Base-by-base conservation (phyloP, 2,888 invertebrate genomes). In the Siphonodentalium dalli region DNA sequence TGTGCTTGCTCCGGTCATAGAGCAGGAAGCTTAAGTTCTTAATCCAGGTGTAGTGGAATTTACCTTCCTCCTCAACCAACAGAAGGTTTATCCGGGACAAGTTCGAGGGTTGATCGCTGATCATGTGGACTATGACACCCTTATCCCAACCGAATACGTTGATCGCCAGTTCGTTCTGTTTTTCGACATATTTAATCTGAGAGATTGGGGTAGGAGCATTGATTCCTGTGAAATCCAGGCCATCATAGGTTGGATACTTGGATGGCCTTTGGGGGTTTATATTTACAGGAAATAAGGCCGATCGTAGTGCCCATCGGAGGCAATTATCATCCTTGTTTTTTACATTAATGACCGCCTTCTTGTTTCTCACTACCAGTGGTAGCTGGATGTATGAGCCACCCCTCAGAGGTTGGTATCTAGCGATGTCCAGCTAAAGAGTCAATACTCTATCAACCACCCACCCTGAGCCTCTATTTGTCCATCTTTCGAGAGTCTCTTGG, bases 21-120 rank as follows among this genome's bases (percentile, higher is more conserved):
- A 52, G 29, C 4, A 15, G 33, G 31, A 13, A 31, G 8, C 42
- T 40, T 20, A 54, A 41, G 48, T 40, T 28, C 21, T 48, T 49
- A 31, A 54, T 48, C 54, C 54, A 54, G 24, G 48, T 40, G 47
- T 54, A 48, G 42, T 54, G 48, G 39, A 38, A 47, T 18, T 23
- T 50, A 21, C 43, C 54, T 3, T 23, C 54, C 42, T 50, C 42
- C 38, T 54, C 49, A 21, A 48, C 33, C 33, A 54, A 15, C 24
- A 53, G 45, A 28, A 49, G 40, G 39, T 48, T 53, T 31, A 49
- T 28, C 18, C 28, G 8, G 6, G 37, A 28, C 2, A 39, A 33
- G 23, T 39, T 24, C 11, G 2, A 33, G 6, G 28, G 39, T 11
- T n/a, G 23, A 2, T 48, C 20, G 23, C 42, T 48, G 5, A 48